These are phyloP conservation scores for Steatornis caripensis DNA, from an alignment of 2,113 vertebrate species.

Conservation along the genomic window DNA sequence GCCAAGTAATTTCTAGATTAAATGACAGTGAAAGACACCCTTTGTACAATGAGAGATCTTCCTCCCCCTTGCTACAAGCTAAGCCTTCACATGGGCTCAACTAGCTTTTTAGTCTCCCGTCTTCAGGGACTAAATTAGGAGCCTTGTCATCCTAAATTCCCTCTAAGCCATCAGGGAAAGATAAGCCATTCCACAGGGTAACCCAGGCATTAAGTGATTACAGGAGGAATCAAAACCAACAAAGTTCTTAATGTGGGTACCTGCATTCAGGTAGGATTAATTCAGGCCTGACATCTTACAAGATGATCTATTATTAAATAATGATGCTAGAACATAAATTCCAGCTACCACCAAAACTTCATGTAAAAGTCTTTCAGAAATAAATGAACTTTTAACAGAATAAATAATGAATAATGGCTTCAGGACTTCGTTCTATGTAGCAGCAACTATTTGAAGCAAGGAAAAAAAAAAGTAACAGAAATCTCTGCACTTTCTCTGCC, in stretches of 20 bases:
- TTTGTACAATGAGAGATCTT: not conserved
- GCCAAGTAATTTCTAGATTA: not conserved
- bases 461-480: not conserved
- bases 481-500: not conserved
- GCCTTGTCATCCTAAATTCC: not conserved
- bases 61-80: not conserved
- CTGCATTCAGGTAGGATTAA: not conserved
- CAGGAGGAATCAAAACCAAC: not conserved
- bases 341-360: not conserved
- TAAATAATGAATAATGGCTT: not conserved
- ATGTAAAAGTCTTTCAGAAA: not conserved
- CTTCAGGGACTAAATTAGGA: not conserved
- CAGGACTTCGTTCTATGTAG: not conserved
- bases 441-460: not conserved
- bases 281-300: not conserved
- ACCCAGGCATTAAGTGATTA: not conserved
- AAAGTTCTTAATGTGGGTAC: not conserved
- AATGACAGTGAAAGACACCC: not conserved
- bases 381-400: not conserved
- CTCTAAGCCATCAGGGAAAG: not conserved
- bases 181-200: not conserved
- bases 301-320: not conserved
- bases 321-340: not conserved
- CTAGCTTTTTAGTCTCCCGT: not conserved
- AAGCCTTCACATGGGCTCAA: not conserved